Evolutionary conservation across 2,113 vertebrate species (phyloP).

Genomic region (Spilogale gracilis): DNA sequence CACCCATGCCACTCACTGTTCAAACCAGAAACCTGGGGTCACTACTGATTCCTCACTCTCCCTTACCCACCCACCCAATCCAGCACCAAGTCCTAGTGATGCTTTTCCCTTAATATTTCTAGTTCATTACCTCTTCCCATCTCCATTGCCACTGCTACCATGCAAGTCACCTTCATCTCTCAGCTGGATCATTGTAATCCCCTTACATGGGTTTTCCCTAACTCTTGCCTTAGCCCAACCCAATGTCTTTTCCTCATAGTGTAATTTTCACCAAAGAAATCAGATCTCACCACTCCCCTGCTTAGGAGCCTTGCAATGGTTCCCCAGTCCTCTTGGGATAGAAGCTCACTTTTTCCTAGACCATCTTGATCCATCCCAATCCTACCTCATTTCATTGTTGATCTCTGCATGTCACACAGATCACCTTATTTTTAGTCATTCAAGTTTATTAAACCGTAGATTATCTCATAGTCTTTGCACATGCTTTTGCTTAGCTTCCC

Average conservation of each 20-base stretch:
- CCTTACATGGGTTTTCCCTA: not conserved
- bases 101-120: not conserved
- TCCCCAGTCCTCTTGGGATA: not conserved
- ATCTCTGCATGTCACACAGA: not conserved
- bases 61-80: not conserved
- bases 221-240: not conserved
- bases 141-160: no score
- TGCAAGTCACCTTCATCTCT: not conserved
- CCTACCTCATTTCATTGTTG: not conserved
- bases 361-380: not conserved
- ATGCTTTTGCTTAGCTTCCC: not conserved
- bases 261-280: not conserved
- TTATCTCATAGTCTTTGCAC: not conserved
- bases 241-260: not conserved
- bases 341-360: not conserved
- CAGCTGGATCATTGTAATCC: not conserved
- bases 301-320: not conserved
- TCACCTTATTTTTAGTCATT: not conserved
- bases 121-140: not conserved
- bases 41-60: not conserved
- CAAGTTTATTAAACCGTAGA: not conserved
- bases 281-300: not conserved
- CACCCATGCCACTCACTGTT: not conserved
- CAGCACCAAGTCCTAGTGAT: not conserved
- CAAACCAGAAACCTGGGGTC: not conserved